These are phyloP conservation scores for Synergus itoensis DNA, from an alignment of 2,888 invertebrate species.

Conservation along the genomic window DNA sequence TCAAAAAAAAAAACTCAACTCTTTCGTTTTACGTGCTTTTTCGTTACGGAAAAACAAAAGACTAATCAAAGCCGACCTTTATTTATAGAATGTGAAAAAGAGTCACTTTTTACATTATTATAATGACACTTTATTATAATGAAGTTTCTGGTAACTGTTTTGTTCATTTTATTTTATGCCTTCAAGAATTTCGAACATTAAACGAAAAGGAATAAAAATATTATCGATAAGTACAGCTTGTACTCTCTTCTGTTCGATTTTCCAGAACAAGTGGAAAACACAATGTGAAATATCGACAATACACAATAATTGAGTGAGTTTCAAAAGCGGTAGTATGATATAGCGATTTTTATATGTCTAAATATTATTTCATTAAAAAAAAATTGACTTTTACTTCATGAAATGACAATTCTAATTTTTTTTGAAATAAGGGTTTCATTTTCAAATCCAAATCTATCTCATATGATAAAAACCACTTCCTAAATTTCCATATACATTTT, in stretches of 20 bases:
- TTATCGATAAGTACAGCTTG: too few relatives aligned
- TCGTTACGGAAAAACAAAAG: not conserved
- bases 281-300: not conserved
- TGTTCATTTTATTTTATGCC: too few relatives aligned
- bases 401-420: not conserved
- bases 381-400: not conserved
- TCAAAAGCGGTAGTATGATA: not conserved
- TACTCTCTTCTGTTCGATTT: too few relatives aligned
- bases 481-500: too few relatives aligned
- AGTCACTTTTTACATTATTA: too few relatives aligned
- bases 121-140: not conserved
- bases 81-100: not conserved
- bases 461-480: too few relatives aligned
- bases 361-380: not conserved
- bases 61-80: not conserved
- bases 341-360: not conserved
- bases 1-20: conserved; percentile 13
- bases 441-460: too few relatives aligned
- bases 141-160: too few relatives aligned
- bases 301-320: not conserved
- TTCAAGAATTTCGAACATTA: too few relatives aligned
- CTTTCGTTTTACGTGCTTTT: not conserved
- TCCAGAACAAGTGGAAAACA: not conserved
- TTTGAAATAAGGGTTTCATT: too few relatives aligned
- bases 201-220: too few relatives aligned